Conservation (phyloP, 2,113 vertebrate genomes). For the Fulica atra region DNA sequence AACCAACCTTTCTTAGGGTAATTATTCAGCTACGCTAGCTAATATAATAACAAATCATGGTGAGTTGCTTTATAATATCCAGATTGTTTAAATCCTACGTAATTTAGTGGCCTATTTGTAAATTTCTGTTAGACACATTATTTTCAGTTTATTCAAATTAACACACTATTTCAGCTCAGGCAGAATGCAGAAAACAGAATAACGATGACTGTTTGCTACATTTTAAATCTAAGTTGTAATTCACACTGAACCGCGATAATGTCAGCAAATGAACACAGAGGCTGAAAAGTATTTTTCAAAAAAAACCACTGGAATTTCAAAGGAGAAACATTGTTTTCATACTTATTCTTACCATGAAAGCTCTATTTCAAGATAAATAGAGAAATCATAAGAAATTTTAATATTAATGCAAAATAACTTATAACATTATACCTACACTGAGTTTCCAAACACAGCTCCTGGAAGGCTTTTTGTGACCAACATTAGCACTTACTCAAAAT, state of each 20-base stretch:
- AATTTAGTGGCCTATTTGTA: not conserved
- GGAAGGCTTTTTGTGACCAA: not conserved
- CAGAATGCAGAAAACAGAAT: not conserved
- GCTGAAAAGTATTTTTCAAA: not conserved
- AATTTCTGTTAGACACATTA: not conserved
- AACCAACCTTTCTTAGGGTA: not conserved
- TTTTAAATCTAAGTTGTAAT: constrained; percentile 4
- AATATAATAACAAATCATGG: not conserved
- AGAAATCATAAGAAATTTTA: not conserved
- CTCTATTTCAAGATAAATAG: not conserved
- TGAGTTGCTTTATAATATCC: not conserved
- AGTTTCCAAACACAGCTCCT: not conserved
- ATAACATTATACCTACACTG: not conserved
- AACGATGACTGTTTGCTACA: not conserved
- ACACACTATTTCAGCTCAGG: not conserved
- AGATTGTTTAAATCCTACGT: not conserved
- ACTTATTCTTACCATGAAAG: not conserved
- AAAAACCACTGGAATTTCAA: not conserved
- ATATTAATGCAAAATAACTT: not conserved
- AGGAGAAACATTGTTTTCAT: not conserved
- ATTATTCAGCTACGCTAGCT: not conserved
- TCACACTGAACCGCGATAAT: not conserved
- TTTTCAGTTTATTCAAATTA: constrained; percentile 8
- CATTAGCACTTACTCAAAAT: not conserved
- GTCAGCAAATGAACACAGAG: not conserved